These are phyloP conservation scores for Gymnothorax reevesii DNA, from an alignment of 2,797 vertebrate genomes.

Conservation along the genomic window DNA sequence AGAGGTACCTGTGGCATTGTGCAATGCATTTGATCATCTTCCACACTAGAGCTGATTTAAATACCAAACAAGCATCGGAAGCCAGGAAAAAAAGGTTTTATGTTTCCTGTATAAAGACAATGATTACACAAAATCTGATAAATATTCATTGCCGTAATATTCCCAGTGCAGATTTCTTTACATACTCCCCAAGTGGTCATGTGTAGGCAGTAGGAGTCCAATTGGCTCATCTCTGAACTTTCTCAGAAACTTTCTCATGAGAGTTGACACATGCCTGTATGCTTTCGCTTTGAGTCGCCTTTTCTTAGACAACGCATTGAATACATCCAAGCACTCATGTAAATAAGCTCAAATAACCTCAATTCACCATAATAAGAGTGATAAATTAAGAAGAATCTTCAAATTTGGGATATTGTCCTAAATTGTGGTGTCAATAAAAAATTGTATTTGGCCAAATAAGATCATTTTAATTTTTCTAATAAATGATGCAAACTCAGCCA, in stretches of 20 bases:
- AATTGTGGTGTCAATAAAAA: no score
- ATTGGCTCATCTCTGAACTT: constrained; percentile 10
- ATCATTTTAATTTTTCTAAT: no score
- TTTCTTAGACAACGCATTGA: constrained; percentile 30
- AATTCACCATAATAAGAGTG: no score
- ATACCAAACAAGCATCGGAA: background rate
- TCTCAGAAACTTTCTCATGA: no score
- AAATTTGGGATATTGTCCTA: no score
- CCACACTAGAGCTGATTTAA: constrained; percentile 1
- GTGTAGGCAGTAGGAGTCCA: background rate
- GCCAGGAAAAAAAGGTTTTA: background rate
- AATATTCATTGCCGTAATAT: background rate
- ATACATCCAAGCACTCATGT: background rate
- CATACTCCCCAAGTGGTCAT: background rate
- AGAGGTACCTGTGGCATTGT: background rate
- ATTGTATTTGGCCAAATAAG: no score
- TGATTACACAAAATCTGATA: background rate
- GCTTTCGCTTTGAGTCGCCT: constrained; percentile 24
- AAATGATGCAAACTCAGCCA: no score
- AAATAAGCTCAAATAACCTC: no score
- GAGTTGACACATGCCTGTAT: constrained; percentile 1
- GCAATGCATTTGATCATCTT: background rate
- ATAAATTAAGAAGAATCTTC: no score
- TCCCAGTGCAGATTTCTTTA: background rate
- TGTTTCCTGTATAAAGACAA: background rate